Evolutionary conservation across 2,888 invertebrate genomes (phyloP).

Genomic region (Hirtodrosophila histrioides): DNA sequence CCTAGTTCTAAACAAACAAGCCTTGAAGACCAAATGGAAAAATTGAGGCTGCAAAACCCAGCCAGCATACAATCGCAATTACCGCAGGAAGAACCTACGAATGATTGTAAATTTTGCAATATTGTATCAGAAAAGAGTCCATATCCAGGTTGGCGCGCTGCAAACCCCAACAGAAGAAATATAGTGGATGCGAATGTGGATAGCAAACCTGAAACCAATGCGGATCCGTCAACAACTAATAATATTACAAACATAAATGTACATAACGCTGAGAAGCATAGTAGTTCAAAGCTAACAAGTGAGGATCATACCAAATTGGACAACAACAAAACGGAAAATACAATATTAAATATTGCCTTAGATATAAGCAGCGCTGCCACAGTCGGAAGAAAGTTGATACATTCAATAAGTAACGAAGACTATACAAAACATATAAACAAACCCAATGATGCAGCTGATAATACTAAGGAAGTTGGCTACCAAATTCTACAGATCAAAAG

Average conservation of each 20-base stretch:
- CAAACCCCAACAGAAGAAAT: conserved; percentile 3
- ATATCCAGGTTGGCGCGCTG: neutral
- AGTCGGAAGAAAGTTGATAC: conserved; percentile 55
- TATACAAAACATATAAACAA: conserved; percentile 59
- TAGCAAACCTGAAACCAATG: conserved; percentile 6
- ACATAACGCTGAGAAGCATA: conserved; percentile 18
- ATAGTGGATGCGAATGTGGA: conserved; percentile 5
- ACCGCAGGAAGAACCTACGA: conserved; percentile 9
- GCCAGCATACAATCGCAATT: neutral
- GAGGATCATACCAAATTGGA: conserved; percentile 28
- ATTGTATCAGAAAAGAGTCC: conserved; percentile 2
- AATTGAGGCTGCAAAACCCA: conserved; percentile 32
- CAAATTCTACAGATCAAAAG: conserved; percentile 81
- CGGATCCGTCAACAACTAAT: conserved; percentile 18
- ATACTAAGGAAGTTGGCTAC: conserved; percentile 70
- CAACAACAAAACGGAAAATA: conserved; percentile 26
- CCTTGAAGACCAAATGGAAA: conserved; percentile 53
- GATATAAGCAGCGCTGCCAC: conserved; percentile 32
- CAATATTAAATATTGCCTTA: conserved; percentile 27
- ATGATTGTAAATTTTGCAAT: conserved; percentile 18
- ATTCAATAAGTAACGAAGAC: conserved; percentile 60
- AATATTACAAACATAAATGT: conserved; percentile 19
- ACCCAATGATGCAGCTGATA: conserved; percentile 32
- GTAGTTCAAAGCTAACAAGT: conserved; percentile 6
- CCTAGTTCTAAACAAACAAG: conserved; percentile 23